phyloP scores from a whole-genome alignment of 2,888 invertebrate species.

The Anodontia alba region DNA sequence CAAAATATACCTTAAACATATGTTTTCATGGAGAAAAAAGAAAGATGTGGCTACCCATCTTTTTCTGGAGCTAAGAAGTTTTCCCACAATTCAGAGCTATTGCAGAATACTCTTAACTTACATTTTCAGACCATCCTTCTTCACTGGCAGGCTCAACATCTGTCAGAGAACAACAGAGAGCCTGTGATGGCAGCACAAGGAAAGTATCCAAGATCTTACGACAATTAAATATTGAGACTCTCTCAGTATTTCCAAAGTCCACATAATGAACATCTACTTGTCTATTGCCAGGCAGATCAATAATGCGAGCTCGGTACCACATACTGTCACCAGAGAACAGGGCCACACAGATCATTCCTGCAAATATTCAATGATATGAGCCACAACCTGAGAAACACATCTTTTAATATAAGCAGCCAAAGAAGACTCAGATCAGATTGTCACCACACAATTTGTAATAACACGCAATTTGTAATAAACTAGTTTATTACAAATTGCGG shows the following conservation, averaged over 20 bases:
- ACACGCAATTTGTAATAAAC: neutral
- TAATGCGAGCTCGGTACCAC: constrained; percentile 90
- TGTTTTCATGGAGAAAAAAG: too few species aligned
- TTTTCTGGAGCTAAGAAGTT: too few species aligned
- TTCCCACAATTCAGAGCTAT: too few species aligned
- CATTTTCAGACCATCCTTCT: constrained; percentile 67
- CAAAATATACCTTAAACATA: too few species aligned
- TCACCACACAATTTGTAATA: too few species aligned
- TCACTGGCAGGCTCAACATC: constrained; percentile 75
- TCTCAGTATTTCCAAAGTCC: constrained; percentile 88
- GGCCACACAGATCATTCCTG: constrained; percentile 89
- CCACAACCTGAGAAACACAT: too few species aligned
- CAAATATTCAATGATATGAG: too few species aligned
- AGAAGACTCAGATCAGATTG: too few species aligned
- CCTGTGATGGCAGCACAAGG: constrained; percentile 75
- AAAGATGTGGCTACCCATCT: too few species aligned
- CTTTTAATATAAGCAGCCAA: too few species aligned
- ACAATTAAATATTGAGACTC: constrained; percentile 86
- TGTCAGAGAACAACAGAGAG: constrained; percentile 81
- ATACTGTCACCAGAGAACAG: constrained; percentile 87
- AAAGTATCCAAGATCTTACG: constrained; percentile 82
- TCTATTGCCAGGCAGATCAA: constrained; percentile 85
- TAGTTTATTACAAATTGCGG: too few species aligned
- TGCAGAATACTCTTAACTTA: too few species aligned
- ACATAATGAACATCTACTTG: constrained; percentile 88